Base-by-base conservation (phyloP, 2,888 invertebrate genomes). In the Teleogryllus oceanicus region DNA sequence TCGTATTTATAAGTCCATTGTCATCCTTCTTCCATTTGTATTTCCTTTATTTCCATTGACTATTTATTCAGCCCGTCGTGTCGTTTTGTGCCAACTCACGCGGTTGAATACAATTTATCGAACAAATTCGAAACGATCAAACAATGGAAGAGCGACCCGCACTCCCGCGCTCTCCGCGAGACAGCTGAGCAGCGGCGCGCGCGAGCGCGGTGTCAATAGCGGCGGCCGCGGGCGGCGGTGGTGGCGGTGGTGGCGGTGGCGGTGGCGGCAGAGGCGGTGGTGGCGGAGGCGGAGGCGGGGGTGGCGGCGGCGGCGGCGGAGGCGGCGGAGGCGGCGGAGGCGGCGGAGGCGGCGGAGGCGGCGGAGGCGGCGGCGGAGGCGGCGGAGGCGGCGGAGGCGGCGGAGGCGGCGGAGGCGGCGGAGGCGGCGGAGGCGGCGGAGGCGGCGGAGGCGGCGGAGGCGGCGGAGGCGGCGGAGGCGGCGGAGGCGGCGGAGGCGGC, bases 1-100 rank as follows among this genome's bases (percentile, higher is more conserved):
- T n/a, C 62, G 62, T 62, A 62, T 62, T 62, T 62, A 62, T 62
- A 62, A 62, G 62, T n/a, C 62, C 62, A 62, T 62, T 62, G 62
- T 62, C 62, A 62, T 62, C 62, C 4, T 62, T 62, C 62, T 62
- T 62, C n/a, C 62, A 62, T 62, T 62, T 62, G 62, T 62, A 62
- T 62, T 62, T 62, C 62, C 62, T 62, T 13, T 62, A 62, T 62
- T 62, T 62, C 62, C 62, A 62, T 62, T 62, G 62, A 13, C 62
- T 62, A 62, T 62, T 62, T 13, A n/a, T 62, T 62, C 62, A 62
- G n/a, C 16, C 62, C 62, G 16, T 18, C 62, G 62, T 37, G 62
- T 11, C 16, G 62, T 62, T 62, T 62, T 62, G 62, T 62, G 62
- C 62, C 62, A n/a, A 62, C 62, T 62, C 62, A 62, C 62, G 62